These are phyloP conservation scores for Bradypodion ventrale DNA, from an alignment of 2,797 vertebrate species.

Conservation along the genomic window DNA sequence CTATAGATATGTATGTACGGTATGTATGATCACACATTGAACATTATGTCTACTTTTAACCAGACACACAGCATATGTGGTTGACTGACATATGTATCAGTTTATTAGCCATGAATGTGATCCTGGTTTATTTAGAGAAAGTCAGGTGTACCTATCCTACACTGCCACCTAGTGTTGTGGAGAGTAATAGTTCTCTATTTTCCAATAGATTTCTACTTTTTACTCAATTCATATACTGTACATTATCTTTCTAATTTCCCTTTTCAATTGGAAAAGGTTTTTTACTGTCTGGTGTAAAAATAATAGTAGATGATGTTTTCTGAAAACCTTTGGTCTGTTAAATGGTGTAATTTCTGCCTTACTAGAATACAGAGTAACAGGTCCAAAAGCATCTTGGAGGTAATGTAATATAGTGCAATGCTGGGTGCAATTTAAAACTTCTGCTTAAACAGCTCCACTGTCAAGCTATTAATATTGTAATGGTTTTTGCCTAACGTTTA, in stretches of 20 bases:
- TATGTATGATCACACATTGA: neutral
- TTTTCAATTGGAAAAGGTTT: neutral
- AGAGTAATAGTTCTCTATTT: neutral
- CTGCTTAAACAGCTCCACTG: neutral
- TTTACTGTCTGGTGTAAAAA: neutral
- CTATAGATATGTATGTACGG: neutral
- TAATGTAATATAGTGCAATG: too few relatives aligned
- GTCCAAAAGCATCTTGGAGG: too few relatives aligned
- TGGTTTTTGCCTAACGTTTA: neutral
- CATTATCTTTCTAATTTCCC: neutral
- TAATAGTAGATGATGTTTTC: neutral
- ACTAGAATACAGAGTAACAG: neutral
- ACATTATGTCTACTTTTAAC: neutral
- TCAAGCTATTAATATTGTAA: neutral
- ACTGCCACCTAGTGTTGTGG: slow-evolving; percentile 28
- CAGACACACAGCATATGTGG: neutral
- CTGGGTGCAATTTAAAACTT: neutral
- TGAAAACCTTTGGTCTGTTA: neutral
- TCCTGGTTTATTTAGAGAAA: neutral
- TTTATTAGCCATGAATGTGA: neutral
- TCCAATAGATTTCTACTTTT: neutral
- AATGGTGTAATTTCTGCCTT: neutral
- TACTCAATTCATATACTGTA: neutral
- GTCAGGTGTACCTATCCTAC: neutral
- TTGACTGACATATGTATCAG: neutral